Evolutionary conservation across 2,113 vertebrate genomes (phyloP), one percentile per base, ranked within the genome.

Genomic region (Myotis davidii): DNA sequence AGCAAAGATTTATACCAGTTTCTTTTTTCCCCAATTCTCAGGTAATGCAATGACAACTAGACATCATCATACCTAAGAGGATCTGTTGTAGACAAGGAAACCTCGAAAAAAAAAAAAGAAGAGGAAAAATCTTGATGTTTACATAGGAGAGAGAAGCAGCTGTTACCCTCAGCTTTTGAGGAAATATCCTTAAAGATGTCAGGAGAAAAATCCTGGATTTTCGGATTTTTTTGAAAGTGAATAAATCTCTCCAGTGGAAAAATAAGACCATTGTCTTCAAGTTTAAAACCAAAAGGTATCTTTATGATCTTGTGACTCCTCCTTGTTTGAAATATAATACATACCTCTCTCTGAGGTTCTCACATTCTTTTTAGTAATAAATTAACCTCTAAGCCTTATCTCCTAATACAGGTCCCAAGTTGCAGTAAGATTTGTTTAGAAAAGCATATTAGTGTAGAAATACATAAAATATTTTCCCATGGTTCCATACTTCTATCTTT

Each of bases 401-500:
- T 85, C 78, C 79, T 76, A 45, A 7, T 81, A 45, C 10, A 90
- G 27, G 4, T 50, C 20, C n/a, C 42, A 86, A 18, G 2, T 64
- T 88, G 84, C n/a, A 87, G 48, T 50, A 21, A 83, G 20, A 69
- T 81, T 83, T 94, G 50, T 76, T 92, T 34, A 95, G 50, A 27
- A 20, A 50, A 52, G 9, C 14, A 18, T 86, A 52, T 32, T 27
- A 32, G 32, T 61, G 7, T 1, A 78, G 27, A 90, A 85, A 45
- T 7, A 65, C 21, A 70, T 83, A 61, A 91, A 56, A 52, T 34
- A 88, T 64, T 39, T 77, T 82, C 64, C 16, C 34, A 18, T 2
- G 54, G n/a, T 2, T 42, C 14, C 6, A 13, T 83, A 50, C 7
- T 37, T 82, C 11, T 50, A 6, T 85, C 67, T 91, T 83, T 73